A percentile compares a stretch with the other conserved stretches of the same genome.
Conservation (phyloP, 2,113 vertebrate species). For the Cyanoliseus patagonus region DNA sequence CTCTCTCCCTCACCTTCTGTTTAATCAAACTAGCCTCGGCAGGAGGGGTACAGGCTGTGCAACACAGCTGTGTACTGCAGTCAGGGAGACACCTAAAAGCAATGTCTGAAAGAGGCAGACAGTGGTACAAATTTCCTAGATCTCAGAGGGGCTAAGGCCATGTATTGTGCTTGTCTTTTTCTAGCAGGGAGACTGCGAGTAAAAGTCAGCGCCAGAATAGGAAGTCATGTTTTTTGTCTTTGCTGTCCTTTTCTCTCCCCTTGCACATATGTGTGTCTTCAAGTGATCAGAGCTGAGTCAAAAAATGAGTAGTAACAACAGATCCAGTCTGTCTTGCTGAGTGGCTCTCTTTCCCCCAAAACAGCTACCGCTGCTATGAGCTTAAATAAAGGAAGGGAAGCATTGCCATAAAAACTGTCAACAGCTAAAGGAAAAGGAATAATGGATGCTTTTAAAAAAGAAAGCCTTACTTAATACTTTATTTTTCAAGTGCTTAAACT, state of each 20-base stretch:
- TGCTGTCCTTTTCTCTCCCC: not conserved
- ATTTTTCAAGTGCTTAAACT: constrained; percentile 53
- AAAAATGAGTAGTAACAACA: not conserved
- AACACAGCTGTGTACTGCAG: not conserved
- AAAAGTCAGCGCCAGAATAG: not conserved
- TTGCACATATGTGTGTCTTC: not conserved
- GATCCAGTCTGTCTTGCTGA: not conserved
- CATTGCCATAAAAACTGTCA: not conserved
- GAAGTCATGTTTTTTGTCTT: not conserved
- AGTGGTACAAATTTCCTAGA: not conserved
- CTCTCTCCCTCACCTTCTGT: not conserved
- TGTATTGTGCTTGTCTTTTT: not conserved
- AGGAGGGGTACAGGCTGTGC: not conserved
- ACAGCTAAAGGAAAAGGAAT: constrained; percentile 21
- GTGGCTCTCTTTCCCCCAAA: not conserved
- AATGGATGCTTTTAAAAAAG: constrained; percentile 11
- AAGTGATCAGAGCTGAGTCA: not conserved
- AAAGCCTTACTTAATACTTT: constrained; percentile 36
- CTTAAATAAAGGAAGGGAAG: constrained; percentile 12
- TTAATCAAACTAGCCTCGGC: not conserved
- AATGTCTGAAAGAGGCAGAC: not conserved
- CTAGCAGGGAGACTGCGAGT: not conserved
- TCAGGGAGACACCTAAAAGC: not conserved
- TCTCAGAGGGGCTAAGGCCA: not conserved
- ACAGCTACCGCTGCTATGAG: not conserved